Evolutionary conservation across 2,888 invertebrate species (phyloP), one percentile per base, ranked within the genome.

Genomic region (Epirrita christyi): DNA sequence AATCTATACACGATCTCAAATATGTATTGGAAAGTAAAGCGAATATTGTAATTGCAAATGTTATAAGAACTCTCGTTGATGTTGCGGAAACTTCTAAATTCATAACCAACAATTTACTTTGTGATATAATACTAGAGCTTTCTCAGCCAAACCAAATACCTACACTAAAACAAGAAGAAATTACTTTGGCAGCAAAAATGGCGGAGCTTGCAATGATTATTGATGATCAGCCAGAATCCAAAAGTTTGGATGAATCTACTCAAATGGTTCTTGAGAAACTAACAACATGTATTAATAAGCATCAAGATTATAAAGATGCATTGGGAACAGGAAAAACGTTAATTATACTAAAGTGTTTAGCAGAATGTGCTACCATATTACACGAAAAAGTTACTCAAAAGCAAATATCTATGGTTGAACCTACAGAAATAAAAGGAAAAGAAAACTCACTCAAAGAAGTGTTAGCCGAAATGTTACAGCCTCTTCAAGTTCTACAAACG

Each of bases 311-410:
- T 53, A 84, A 81, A 73, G 76, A 82, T 59, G 81, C 85, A 0
- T 67, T 61, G 7, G 82, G 83, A 7, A 73, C 75, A 14, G 84
- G 85, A 2, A 86, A 85, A 67, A 74, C 68, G 1, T 70, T 90
- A 13, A 84, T 91, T 32, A 53, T 88, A 49, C 56, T 88, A 0
- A 86, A 88, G 74, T 87, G 84, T 70, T 63, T 91, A 27, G 78
- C 85, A 46, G 86, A 88, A 62, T 89, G 88, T 67, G 75, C 75
- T 5, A 75, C 79, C 54, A 71, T 86, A 14, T 56, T 90, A 40
- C 76, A 78, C 67, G 70, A 78, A 55, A 68, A 65, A 21, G 45
- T 75, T 45, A 51, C 70, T 15, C 62, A 68, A 51, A 61, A 63
- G 1, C 68, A 70, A 53, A 29, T 56, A 5, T 58, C 66, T 14